Evolutionary conservation across 2,113 vertebrate genomes (phyloP), one percentile per base, ranked within the genome.

Genomic region (Motacilla alba): DNA sequence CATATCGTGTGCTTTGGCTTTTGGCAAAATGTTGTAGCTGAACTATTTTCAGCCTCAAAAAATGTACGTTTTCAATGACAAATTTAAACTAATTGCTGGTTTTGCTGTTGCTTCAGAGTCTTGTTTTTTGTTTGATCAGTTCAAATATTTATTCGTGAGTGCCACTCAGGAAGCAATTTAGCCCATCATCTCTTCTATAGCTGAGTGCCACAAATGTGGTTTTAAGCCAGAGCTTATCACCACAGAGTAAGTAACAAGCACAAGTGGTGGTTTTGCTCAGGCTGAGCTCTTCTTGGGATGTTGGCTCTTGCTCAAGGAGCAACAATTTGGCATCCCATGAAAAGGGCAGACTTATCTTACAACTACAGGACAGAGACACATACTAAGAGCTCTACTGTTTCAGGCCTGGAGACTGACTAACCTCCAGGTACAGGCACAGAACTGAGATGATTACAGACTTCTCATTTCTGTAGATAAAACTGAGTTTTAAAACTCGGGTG

Each of bases 131-230:
- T 94, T 92, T 22, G n/a, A 87, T 78, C 39, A 55, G 69, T 39
- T 89, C 39, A 95, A 93, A 81, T 89, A 93, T 91, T 92, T 94
- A 91, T 92, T 91, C 87, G 66, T 70, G 70, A 80, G 73, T 87
- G 62, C 77, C 74, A 81, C 64, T 94, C 76, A 89, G 43, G 73
- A 93, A 95, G 50, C 52, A 84, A 59, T 89, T 94, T 83, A 91
- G 59, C 66, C 49, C 74, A 91, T 93, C 78, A 75, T 72, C 70
- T 47, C 53, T 89, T 82, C 78, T 78, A 39, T 47, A 55, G 60
- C 13, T 63, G 67, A 91, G 56, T 83, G 56, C 35, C 28, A 46
- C 52, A 83, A 87, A 75, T 15, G 73, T 72, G 44, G 41, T 70
- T 89, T 81, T 82, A 75, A 81, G 84, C 77, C 89, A 93, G 47